Evolutionary conservation across 2,797 vertebrate species (phyloP).

Genomic region (Eidolon dupreanum): DNA sequence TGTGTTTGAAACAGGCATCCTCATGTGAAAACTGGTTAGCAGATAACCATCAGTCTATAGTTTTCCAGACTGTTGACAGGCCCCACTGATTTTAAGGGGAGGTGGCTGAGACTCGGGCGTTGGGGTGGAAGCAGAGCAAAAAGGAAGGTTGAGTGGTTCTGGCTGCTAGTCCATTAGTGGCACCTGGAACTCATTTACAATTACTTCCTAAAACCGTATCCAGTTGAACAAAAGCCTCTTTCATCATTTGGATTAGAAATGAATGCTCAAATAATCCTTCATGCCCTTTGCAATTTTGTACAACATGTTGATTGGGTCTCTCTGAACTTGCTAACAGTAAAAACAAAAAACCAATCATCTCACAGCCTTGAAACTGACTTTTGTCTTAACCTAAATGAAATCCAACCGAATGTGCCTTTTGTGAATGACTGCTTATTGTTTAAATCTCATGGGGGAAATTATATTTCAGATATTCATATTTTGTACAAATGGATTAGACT

Average conservation of each 20-base stretch:
- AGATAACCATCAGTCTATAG: fast-evolving
- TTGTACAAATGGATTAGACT: neutral
- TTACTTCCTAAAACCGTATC: neutral
- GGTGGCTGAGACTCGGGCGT: neutral
- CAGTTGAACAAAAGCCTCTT: neutral
- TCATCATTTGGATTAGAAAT: neutral
- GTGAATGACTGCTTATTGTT: neutral
- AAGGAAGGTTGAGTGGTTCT: neutral
- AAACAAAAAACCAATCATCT: neutral
- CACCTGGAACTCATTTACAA: neutral
- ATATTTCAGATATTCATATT: neutral
- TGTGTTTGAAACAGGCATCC: neutral
- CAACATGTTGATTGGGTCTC: neutral
- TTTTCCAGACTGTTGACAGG: neutral
- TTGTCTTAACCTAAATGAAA: neutral
- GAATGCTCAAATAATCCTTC: neutral
- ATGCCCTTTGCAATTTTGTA: neutral
- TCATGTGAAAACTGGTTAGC: neutral
- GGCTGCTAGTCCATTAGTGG: neutral
- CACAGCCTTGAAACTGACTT: neutral
- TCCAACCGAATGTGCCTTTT: neutral
- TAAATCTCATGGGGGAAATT: neutral
- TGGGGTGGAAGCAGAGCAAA: fast-evolving
- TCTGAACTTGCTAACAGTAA: neutral
- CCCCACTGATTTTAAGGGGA: neutral